These are phyloP conservation scores for Campylorhamphus procurvoides DNA, from an alignment of 2,113 vertebrate genomes.

Conservation along the genomic window DNA sequence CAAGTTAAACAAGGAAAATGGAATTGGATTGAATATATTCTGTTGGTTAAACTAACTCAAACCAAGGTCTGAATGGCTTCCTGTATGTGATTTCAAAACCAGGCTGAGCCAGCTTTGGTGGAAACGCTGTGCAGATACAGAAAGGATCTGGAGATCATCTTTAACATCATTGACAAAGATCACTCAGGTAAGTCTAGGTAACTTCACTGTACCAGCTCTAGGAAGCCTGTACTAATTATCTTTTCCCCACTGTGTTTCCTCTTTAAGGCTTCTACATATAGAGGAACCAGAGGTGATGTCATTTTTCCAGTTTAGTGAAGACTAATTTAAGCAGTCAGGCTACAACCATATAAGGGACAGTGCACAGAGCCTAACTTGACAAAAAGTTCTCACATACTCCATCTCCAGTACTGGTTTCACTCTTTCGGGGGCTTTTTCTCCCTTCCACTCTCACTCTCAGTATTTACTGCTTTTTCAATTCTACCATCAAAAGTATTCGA, in stretches of 20 bases:
- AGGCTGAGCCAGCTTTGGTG: constrained; percentile 86
- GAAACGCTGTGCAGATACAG: constrained; percentile 92
- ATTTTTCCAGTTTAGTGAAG: neutral
- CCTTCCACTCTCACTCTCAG: neutral
- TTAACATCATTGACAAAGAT: constrained; percentile 94
- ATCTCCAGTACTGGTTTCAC: neutral
- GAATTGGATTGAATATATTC: neutral
- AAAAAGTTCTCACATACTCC: neutral
- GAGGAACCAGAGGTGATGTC: neutral
- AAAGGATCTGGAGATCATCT: constrained; percentile 91
- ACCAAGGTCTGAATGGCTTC: neutral
- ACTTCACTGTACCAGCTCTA: neutral
- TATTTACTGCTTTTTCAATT: neutral
- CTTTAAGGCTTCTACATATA: constrained; percentile 3
- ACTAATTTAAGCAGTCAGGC: constrained; percentile 7
- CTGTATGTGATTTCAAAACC: constrained; percentile 1
- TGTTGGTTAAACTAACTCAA: neutral
- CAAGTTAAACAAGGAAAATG: neutral
- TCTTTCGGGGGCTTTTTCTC: neutral
- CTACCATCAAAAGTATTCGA: neutral
- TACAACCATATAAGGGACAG: neutral
- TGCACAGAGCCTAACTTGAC: neutral
- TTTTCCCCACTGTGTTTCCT: neutral
- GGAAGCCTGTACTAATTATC: neutral
- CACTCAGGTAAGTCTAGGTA: constrained; percentile 83